Percentiles rank a stretch among this genome's conserved stretches.
Conservation (phyloP, 2,113 vertebrate species). For the Myotis lucifugus region DNA sequence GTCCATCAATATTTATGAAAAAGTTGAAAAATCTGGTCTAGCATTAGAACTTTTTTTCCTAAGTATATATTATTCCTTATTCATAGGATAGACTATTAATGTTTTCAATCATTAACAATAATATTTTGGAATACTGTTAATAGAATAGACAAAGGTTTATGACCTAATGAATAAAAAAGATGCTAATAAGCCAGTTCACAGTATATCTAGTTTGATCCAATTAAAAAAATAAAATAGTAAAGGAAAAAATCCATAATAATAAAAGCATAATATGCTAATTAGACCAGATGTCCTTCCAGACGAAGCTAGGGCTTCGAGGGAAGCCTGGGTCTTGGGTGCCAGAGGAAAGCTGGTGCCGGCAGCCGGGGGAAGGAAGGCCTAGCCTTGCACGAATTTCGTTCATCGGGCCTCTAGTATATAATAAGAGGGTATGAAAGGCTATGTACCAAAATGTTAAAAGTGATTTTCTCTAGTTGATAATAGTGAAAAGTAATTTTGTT, state of each 20-base stretch:
- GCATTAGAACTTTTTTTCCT: not conserved
- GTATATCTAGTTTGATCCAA: not conserved
- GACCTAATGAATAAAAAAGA: not conserved
- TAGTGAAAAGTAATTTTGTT: constrained; percentile 30
- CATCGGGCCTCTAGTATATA: too few species aligned
- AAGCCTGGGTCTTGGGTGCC: too few species aligned
- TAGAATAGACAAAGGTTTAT: not conserved
- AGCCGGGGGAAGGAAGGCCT: too few species aligned
- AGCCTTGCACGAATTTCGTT: too few species aligned
- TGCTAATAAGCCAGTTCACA: not conserved
- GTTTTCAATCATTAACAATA: not conserved
- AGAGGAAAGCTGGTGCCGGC: too few species aligned
- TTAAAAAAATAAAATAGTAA: not conserved
- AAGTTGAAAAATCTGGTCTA: not conserved
- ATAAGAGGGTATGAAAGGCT: not conserved
- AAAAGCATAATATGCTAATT: too few species aligned
- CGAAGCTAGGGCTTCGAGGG: too few species aligned
- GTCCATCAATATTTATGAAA: constrained; percentile 18
- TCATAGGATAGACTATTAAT: not conserved
- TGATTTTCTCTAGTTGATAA: not conserved
- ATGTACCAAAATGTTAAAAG: not conserved
- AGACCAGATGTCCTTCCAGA: too few species aligned
- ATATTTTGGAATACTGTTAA: not conserved
- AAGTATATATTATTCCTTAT: not conserved
- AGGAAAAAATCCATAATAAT: not conserved